A percentile compares a stretch with the other conserved stretches of the same genome.
Evolutionary conservation across 2,888 invertebrate genomes (phyloP).

Genomic region (Oligia latruncula): DNA sequence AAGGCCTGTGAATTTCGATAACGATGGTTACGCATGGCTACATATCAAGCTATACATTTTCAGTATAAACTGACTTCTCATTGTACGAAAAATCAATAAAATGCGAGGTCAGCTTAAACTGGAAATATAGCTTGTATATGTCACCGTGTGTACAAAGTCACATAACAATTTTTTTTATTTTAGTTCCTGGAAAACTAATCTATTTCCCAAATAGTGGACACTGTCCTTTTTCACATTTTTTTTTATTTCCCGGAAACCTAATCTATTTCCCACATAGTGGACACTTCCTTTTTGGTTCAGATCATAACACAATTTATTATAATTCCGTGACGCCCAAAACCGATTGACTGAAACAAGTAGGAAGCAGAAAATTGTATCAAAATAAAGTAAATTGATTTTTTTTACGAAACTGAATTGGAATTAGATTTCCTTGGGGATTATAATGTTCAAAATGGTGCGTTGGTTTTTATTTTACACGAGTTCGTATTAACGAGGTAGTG

Average conservation of each 20-base stretch:
- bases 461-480: neutral
- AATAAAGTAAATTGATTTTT: conserved; percentile 50
- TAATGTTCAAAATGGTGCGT: conserved; percentile 28
- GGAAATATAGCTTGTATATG: too few relatives aligned
- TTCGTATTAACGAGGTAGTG: neutral
- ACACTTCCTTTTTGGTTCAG: neutral
- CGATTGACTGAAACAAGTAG: conserved; percentile 23
- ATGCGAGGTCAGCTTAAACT: too few relatives aligned
- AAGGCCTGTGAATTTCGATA: neutral
- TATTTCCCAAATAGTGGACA: neutral
- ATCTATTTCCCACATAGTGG: neutral
- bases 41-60: too few relatives aligned
- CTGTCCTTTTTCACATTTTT: neutral
- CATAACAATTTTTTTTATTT: too few relatives aligned
- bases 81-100: too few relatives aligned
- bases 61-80: too few relatives aligned
- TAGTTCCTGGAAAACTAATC: neutral
- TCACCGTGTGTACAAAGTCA: neutral
- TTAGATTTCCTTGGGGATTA: conserved; percentile 52
- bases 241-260: neutral
- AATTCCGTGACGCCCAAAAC: conserved; percentile 8
- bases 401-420: conserved; percentile 37
- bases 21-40: neutral
- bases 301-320: conserved; percentile 13
- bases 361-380: conserved; percentile 28